Base-by-base conservation (phyloP, 92 coral and sea anemone genomes). In the Umimayanthus kanabou region DNA sequence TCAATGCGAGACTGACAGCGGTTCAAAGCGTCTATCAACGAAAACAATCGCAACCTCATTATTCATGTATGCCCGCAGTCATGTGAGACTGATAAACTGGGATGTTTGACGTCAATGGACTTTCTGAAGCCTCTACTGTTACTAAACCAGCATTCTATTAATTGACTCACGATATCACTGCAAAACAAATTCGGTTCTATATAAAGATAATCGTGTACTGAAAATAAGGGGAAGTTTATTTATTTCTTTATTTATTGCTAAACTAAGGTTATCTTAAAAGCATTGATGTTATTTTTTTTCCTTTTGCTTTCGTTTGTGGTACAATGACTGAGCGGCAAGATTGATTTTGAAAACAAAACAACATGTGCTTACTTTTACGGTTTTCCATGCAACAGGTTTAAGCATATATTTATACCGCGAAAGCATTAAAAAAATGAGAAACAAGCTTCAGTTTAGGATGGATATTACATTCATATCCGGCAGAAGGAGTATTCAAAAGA, bases 41-140 rank as follows among this genome's bases (percentile, higher is more conserved):
- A 33, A 69, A 50, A 79, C 37, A 79, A 79, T 79, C 8, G 57
- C 69, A 55, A 22, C 20, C 40, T 55, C 71, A 80, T 80, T 80
- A 80, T 65, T 53, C 58, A 72, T 83, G 64, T 83, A 30, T 49
- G 87, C 87, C 77, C 29, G 15, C 37, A 49, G 87, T 83, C 87
- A 83, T 70, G 87, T 69, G 87, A 71, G 42, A 80, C 47, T 42
- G 74, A 26, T 75, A 33, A 39, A 83, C 85, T 20, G 76, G 39
- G n/a, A 25, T 6, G 16, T 23, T 10, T 83, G 87, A 83, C 87
- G 87, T 83, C 87, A 83, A 83, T 26, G 16, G 13, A 47, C 25
- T 6, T 39, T 61, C 40, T 3, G 14, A 33, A 39, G 3, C 39
- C 75, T 33, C 76, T 28, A 14, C 69, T 61, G 69, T 25, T 72